These are phyloP conservation scores for Idaea aversata DNA, from an alignment of 2,888 invertebrate genomes.

Conservation along the genomic window DNA sequence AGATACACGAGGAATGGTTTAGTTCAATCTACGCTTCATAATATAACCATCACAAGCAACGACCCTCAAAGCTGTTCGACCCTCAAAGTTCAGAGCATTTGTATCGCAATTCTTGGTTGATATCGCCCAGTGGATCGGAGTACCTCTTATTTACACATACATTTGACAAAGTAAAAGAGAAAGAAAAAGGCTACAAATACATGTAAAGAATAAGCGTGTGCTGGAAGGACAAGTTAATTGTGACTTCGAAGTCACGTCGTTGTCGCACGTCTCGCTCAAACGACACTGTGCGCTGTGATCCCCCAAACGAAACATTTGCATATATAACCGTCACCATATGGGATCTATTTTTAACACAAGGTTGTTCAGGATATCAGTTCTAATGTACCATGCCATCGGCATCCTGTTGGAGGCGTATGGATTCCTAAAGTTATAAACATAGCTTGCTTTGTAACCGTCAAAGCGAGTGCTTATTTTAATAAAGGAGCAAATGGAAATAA, in stretches of 20 bases:
- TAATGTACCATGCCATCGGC: slow-evolving; percentile 21
- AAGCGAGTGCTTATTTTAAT: background rate
- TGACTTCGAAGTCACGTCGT: background rate
- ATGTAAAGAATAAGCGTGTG: too few species aligned
- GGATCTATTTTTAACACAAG: slow-evolving; percentile 27
- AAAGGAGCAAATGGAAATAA: too few species aligned
- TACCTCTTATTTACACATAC: slow-evolving; percentile 79
- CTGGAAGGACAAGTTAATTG: too few species aligned
- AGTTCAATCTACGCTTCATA: too few species aligned
- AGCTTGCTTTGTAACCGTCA: background rate
- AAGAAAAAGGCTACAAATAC: too few species aligned
- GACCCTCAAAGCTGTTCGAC: slow-evolving; percentile 91
- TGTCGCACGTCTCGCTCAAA: background rate
- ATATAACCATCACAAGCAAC: slow-evolving; percentile 47
- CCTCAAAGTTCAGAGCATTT: slow-evolving; percentile 90
- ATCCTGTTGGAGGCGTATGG: slow-evolving; percentile 21
- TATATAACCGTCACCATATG: slow-evolving; percentile 16
- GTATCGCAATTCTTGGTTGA: slow-evolving; percentile 92
- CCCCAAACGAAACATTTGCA: slow-evolving; percentile 4
- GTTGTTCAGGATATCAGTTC: slow-evolving; percentile 29
- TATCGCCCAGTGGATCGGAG: slow-evolving; percentile 94
- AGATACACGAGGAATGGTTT: too few species aligned
- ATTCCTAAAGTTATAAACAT: background rate
- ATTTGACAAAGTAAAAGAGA: too few species aligned
- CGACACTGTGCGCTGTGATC: background rate